These are phyloP conservation scores for Elegia similella DNA, from an alignment of 2,888 invertebrate genomes.

Conservation along the genomic window DNA sequence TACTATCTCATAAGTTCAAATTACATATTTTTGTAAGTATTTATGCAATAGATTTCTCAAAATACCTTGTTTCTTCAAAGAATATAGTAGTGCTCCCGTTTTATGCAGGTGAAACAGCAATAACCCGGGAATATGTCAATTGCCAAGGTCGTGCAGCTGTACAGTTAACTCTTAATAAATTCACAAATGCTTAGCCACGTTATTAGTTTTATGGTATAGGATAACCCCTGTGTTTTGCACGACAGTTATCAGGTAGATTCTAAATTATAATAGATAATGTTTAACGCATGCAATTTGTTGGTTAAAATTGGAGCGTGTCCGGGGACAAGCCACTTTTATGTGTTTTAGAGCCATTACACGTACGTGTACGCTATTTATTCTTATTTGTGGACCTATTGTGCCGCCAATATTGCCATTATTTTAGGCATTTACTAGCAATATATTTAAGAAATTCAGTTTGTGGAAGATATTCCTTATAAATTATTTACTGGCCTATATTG, in stretches of 20 bases:
- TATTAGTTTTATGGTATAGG: too few relatives aligned
- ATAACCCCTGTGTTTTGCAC: background rate
- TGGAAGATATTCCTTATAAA: background rate
- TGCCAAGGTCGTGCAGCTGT: too few relatives aligned
- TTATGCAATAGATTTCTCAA: too few relatives aligned
- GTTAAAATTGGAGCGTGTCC: background rate
- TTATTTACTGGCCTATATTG: too few relatives aligned
- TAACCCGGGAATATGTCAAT: too few relatives aligned
- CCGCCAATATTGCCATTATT: conserved; percentile 19
- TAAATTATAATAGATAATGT: background rate
- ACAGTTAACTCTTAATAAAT: too few relatives aligned
- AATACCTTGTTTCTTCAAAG: too few relatives aligned
- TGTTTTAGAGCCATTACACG: conserved; percentile 24
- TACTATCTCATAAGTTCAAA: too few relatives aligned
- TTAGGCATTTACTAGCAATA: conserved; percentile 9
- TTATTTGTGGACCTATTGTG: conserved; percentile 23
- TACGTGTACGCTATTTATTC: conserved; percentile 15
- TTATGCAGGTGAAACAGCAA: too few relatives aligned
- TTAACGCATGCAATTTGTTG: background rate
- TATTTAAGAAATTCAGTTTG: background rate
- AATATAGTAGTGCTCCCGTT: too few relatives aligned
- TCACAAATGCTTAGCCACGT: too few relatives aligned
- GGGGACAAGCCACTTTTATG: conserved; percentile 20
- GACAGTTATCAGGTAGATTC: background rate
- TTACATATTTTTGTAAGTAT: too few relatives aligned